These are phyloP conservation scores for Pitta sordida DNA, from an alignment of 2,113 vertebrate genomes.

Conservation along the genomic window DNA sequence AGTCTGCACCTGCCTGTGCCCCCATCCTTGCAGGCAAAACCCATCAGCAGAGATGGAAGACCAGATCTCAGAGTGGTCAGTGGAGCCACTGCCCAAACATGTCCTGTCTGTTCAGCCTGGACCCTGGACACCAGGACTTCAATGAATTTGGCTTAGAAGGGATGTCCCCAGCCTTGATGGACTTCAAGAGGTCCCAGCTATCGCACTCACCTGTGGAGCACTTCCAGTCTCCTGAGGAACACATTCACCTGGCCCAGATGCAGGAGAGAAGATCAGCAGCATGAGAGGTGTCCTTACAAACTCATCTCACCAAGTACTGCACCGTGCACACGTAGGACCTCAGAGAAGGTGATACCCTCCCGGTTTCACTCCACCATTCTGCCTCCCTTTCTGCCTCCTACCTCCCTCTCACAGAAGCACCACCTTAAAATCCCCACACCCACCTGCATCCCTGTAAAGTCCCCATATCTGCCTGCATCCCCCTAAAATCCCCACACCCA, in stretches of 20 bases:
- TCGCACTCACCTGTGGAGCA: slow-evolving; percentile 35
- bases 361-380: accelerated
- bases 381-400: not conserved
- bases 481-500: not conserved
- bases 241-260: slow-evolving; percentile 76
- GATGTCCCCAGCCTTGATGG: not conserved
- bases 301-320: not conserved
- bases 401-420: not conserved
- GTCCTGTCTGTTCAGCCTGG: not conserved
- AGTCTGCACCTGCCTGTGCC: not conserved
- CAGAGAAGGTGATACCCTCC: not conserved
- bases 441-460: not conserved
- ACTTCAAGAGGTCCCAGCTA: not conserved
- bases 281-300: not conserved
- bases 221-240: slow-evolving; percentile 70
- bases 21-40: not conserved
- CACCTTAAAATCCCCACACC: not conserved
- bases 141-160: not conserved
- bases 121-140: not conserved
- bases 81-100: not conserved
- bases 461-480: not conserved
- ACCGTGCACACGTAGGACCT: not conserved
- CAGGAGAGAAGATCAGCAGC: not conserved
- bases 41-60: not conserved
- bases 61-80: not conserved